A percentile compares a stretch with the other conserved stretches of the same genome.
These are phyloP conservation scores for pig (Sus scrofa) DNA, from an alignment of 2,113 vertebrate species.

Conservation along the genomic window T2T-Sscrofa CM000830.6:108625501-108626000, in stretches of 20 bases:
- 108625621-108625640: not conserved
- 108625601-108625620: not conserved
- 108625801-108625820: not conserved
- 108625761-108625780: not conserved
- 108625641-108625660: not conserved
- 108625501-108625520: not conserved
- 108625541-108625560: not conserved
- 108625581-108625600: not conserved
- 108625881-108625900: slow-evolving; percentile 53
- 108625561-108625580: not conserved
- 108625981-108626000: not conserved
- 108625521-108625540: not conserved
- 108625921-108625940: not conserved
- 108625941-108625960: slow-evolving; percentile 55
- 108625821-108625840: not conserved
- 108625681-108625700: not conserved
- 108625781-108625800: not conserved
- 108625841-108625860: slow-evolving; percentile 30
- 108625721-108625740: not conserved
- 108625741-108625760: not conserved
- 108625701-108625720: slow-evolving; percentile 14
- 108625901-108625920: not conserved
- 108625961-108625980: not conserved
- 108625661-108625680: not conserved
- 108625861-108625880: slow-evolving; percentile 23